phyloP scores from a whole-genome alignment of 2,888 invertebrate genomes.

The Labia minor region DNA sequence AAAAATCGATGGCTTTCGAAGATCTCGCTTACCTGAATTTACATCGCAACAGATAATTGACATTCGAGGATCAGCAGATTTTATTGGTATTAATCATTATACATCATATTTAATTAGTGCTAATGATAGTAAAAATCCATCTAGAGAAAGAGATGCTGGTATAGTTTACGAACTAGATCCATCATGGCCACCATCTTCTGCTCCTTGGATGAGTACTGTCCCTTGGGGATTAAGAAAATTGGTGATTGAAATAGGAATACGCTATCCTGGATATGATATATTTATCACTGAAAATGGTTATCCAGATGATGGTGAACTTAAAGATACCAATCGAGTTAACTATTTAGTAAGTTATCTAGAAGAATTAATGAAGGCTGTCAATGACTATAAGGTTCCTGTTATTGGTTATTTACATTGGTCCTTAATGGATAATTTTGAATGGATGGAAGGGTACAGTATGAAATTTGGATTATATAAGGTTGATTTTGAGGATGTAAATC shows the following conservation, averaged over 20 bases:
- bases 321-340: slow-evolving; percentile 43
- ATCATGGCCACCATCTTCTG: slow-evolving; percentile 38
- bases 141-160: slow-evolving; percentile 36
- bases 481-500: slow-evolving; percentile 54
- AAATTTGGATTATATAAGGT: slow-evolving; percentile 63
- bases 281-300: slow-evolving; percentile 51
- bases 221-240: slow-evolving; percentile 15
- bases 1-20: slow-evolving; percentile 34
- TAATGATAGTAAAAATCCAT: slow-evolving; percentile 20
- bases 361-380: slow-evolving; percentile 41
- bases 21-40: slow-evolving; percentile 40
- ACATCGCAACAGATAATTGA: slow-evolving; percentile 39
- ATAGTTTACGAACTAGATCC: slow-evolving; percentile 38
- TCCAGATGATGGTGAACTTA: slow-evolving; percentile 41
- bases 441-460: slow-evolving; percentile 48
- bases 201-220: slow-evolving; percentile 39
- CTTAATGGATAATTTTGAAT: slow-evolving; percentile 54
- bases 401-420: slow-evolving; percentile 52
- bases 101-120: slow-evolving; percentile 27
- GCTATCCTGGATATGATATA: slow-evolving; percentile 28
- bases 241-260: neutral
- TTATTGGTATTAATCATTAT: slow-evolving; percentile 33
- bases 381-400: slow-evolving; percentile 42
- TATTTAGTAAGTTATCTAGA: slow-evolving; percentile 41
- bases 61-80: slow-evolving; percentile 31